A percentile compares a stretch with the other conserved stretches of the same genome.
phyloP scores from a whole-genome alignment of 1,140 invertebrate species.

The Agrypnia vestita region DNA sequence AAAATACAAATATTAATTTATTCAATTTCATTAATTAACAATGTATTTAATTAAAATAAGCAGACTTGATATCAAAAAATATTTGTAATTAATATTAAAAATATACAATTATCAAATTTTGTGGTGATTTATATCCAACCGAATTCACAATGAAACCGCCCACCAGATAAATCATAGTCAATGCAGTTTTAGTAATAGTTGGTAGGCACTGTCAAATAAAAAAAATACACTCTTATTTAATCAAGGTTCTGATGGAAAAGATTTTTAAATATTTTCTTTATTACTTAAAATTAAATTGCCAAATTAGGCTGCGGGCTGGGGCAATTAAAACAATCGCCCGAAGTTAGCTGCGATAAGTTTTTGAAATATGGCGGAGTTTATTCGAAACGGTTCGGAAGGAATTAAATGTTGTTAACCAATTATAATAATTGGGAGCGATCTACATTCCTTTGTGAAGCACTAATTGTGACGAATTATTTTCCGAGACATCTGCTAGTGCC shows the following conservation, averaged over 20 bases:
- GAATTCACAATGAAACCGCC: conserved; percentile 7
- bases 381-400: conserved; percentile 41
- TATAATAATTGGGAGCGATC: conserved; percentile 49
- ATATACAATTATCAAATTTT: conserved; percentile 2
- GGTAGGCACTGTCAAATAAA: not conserved
- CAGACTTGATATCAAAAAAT: not conserved
- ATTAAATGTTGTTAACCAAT: conserved; percentile 40
- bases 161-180: conserved; percentile 27
- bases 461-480: conserved; percentile 52
- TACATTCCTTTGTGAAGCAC: conserved; percentile 48
- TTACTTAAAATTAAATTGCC: conserved; percentile 41
- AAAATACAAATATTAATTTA: no score
- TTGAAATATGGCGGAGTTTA: conserved; percentile 40
- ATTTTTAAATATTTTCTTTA: conserved; percentile 26
- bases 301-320: conserved; percentile 14
- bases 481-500: conserved; percentile 43
- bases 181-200: conserved; percentile 20
- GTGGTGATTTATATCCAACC: conserved; percentile 9
- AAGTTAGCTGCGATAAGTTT: conserved; percentile 34
- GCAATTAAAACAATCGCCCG: conserved; percentile 45
- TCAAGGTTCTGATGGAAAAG: conserved; percentile 28
- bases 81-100: conserved; percentile 22
- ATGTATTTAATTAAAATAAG: no score
- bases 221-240: conserved; percentile 24
- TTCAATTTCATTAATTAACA: no score